Percentiles rank a stretch among this genome's conserved stretches.
Evolutionary conservation across 2,888 invertebrate species (phyloP).

Genomic region (Chymomyza procnemis): DNA sequence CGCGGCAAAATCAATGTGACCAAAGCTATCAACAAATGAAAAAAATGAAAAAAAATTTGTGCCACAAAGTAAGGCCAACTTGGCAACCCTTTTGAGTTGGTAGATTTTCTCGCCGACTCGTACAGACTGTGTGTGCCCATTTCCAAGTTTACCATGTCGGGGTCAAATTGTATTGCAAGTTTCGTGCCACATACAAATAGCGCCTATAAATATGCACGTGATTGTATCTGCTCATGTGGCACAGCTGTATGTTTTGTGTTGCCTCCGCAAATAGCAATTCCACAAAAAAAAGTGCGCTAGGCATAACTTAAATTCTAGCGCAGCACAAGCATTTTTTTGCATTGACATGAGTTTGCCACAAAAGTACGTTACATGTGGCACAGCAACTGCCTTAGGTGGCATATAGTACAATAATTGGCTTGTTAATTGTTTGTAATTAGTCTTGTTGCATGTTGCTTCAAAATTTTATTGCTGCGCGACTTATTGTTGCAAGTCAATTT

Average conservation of each 20-base stretch:
- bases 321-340: conserved; percentile 2
- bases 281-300: neutral
- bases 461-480: conserved; percentile 7
- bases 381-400: neutral
- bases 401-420: conserved; percentile 45
- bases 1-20: neutral
- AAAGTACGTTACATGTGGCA: conserved; percentile 39
- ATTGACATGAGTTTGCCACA: conserved; percentile 57
- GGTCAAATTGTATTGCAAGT: conserved; percentile 60
- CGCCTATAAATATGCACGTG: conserved; percentile 55
- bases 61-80: neutral
- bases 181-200: conserved; percentile 59
- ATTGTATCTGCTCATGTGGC: conserved; percentile 6
- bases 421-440: conserved; percentile 60
- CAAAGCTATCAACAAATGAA: neutral
- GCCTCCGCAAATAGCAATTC: neutral
- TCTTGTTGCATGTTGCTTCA: conserved; percentile 45
- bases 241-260: neutral
- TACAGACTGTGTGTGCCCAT: conserved; percentile 55
- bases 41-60: neutral
- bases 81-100: neutral
- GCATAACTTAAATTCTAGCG: neutral
- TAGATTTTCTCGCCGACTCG: neutral
- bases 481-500: conserved; percentile 17
- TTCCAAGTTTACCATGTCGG: conserved; percentile 71